Conservation (phyloP, 2,797 vertebrate genomes). For the Tympanoctomys barrerae region DNA sequence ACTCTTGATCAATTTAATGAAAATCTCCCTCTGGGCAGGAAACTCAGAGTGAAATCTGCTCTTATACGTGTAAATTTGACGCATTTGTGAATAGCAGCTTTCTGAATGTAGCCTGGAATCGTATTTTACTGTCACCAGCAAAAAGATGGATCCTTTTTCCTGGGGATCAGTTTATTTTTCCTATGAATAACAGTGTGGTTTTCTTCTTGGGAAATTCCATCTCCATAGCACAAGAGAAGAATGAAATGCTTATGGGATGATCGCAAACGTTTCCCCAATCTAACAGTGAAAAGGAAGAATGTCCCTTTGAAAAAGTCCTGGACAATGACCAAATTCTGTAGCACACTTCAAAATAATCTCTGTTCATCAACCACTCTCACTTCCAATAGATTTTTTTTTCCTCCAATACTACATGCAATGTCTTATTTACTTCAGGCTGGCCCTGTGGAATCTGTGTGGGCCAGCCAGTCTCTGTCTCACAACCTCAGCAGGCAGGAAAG, state of each 20-base stretch:
- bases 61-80: background rate
- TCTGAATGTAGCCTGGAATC: background rate
- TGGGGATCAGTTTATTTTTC: background rate
- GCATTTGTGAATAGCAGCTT: slow-evolving; percentile 12
- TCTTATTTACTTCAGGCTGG: slow-evolving; percentile 67
- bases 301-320: background rate
- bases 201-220: background rate
- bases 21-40: background rate
- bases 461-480: slow-evolving; percentile 60
- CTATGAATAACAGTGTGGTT: background rate
- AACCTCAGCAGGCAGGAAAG: slow-evolving; percentile 47
- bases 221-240: slow-evolving; percentile 15
- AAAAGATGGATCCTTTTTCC: background rate
- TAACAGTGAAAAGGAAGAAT: slow-evolving; percentile 38
- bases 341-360: slow-evolving; percentile 73
- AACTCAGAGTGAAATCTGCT: background rate
- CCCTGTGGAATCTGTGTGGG: slow-evolving; percentile 51
- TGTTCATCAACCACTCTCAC: slow-evolving; percentile 67
- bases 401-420: slow-evolving; percentile 58
- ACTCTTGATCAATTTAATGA: background rate
- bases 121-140: background rate
- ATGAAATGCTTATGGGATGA: slow-evolving; percentile 63
- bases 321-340: slow-evolving; percentile 40
- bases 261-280: slow-evolving; percentile 47
- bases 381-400: slow-evolving; percentile 54